phyloP scores from a whole-genome alignment of 2,797 vertebrate species.

The Enteromius anoplus region DNA sequence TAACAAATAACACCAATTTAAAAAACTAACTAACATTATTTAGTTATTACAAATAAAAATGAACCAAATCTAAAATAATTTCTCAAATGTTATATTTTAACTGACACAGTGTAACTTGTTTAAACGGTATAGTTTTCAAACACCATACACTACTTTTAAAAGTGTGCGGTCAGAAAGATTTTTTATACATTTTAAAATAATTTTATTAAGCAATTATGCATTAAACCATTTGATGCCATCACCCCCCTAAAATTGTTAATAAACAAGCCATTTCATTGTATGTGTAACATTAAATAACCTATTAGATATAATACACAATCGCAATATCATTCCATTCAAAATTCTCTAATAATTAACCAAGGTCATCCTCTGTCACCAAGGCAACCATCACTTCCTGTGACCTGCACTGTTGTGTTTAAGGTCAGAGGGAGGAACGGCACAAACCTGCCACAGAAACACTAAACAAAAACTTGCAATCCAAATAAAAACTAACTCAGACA shows the following conservation, averaged over 20 bases:
- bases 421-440: conserved; percentile 7
- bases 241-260: background rate
- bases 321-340: background rate
- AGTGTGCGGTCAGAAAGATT: background rate
- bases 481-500: background rate
- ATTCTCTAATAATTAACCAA: background rate
- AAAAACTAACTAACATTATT: background rate
- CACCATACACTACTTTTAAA: background rate
- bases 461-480: background rate
- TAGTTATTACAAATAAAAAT: background rate
- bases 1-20: background rate
- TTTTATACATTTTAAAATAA: background rate
- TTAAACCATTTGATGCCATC: background rate
- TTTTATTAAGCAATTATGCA: background rate
- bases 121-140: background rate
- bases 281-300: background rate
- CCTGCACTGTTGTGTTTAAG: background rate
- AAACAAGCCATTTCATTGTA: background rate
- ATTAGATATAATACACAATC: background rate
- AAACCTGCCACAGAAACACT: conserved; percentile 42
- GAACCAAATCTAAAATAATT: background rate
- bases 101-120: background rate
- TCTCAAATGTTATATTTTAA: background rate
- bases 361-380: background rate
- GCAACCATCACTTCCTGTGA: conserved; percentile 57